Conservation (phyloP, 2,797 vertebrate species). For the Macropodus opercularis region DNA sequence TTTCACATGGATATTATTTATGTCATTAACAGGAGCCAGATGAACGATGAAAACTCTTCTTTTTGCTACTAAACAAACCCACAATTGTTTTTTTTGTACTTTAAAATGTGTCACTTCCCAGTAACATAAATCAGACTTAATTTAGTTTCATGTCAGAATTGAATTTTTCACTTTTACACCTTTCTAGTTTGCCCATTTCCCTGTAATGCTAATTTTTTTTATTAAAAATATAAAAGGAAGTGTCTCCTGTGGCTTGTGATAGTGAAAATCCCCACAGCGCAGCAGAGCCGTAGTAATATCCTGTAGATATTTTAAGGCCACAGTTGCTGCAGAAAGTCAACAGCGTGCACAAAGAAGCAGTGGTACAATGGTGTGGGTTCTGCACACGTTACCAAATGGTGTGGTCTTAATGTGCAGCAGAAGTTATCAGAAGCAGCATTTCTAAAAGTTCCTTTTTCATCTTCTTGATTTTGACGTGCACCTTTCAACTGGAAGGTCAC, state of each 20-base stretch:
- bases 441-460: background rate
- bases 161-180: conserved; percentile 30
- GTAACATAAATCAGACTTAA: conserved; percentile 7
- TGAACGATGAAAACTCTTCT: background rate
- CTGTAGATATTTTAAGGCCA: conserved; percentile 36
- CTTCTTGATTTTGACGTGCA: background rate
- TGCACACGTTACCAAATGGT: background rate
- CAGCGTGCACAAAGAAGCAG: background rate
- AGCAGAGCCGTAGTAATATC: conserved; percentile 11
- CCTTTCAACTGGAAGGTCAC: conserved; percentile 36
- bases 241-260: conserved; percentile 5
- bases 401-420: background rate
- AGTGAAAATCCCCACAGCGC: background rate
- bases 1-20: background rate
- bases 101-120: background rate
- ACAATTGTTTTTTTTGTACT: background rate
- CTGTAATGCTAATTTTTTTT: conserved; percentile 64
- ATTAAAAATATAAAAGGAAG: conserved; percentile 56
- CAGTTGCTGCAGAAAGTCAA: conserved; percentile 32
- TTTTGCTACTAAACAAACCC: background rate
- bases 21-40: background rate
- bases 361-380: background rate
- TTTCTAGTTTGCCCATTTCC: conserved; percentile 57
- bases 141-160: background rate
- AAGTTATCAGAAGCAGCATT: too few relatives aligned